Conservation (phyloP, 2,888 invertebrate species). For the Cosmopolites sordidus region DNA sequence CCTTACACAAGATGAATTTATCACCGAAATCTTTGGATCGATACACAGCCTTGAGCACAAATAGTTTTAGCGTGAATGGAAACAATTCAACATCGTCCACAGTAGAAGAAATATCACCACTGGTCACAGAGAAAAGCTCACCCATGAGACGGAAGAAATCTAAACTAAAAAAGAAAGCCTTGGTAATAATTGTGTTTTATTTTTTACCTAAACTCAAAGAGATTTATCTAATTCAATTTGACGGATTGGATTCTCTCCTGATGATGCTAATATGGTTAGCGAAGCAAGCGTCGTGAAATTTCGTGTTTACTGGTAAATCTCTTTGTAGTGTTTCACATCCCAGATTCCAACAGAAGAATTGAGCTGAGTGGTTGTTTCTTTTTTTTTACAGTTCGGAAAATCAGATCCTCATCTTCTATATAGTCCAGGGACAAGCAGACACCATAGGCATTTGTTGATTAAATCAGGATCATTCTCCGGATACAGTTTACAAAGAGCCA, state of each 20-base stretch:
- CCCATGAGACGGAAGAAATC: constrained; percentile 43
- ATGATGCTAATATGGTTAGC: too few species aligned
- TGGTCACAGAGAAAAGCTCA: constrained; percentile 48
- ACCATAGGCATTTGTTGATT: constrained; percentile 48
- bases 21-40: constrained; percentile 43
- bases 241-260: constrained; percentile 1
- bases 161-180: constrained; percentile 38
- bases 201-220: background rate
- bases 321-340: background rate
- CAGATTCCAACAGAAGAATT: background rate
- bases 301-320: too few species aligned
- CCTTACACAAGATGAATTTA: constrained; percentile 66
- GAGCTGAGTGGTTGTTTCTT: constrained; percentile 1
- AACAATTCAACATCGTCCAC: constrained; percentile 55
- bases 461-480: constrained; percentile 75
- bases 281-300: too few species aligned
- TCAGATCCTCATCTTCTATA: constrained; percentile 34
- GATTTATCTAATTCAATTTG: background rate
- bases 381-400: constrained; percentile 35
- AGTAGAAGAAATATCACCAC: constrained; percentile 50
- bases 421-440: constrained; percentile 24
- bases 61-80: constrained; percentile 40
- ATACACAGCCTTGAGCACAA: constrained; percentile 37
- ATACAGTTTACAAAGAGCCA: constrained; percentile 47
- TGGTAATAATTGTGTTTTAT: constrained; percentile 31